Evolutionary conservation across 2,888 invertebrate genomes (phyloP).

Genomic region (Eulithis prunata): DNA sequence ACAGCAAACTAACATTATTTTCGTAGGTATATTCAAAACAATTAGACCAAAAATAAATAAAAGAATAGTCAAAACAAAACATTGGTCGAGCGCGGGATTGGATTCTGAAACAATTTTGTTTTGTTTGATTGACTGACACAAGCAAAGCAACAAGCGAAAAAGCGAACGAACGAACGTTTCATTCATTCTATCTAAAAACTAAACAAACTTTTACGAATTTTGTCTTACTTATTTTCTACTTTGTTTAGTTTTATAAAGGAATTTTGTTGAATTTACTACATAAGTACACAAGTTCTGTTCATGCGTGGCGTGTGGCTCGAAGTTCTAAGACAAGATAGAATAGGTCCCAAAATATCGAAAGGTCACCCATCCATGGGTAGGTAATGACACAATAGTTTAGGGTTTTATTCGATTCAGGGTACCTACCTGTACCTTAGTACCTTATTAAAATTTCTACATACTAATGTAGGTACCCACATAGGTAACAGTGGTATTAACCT

Average conservation of each 20-base stretch:
- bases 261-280: too few species aligned
- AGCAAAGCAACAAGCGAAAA: background rate
- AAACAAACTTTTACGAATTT: background rate
- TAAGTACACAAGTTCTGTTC: too few species aligned
- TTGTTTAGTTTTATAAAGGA: too few species aligned
- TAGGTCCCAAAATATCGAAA: too few species aligned
- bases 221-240: too few species aligned
- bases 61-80: conserved; percentile 9
- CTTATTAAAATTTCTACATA: background rate
- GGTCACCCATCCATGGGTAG: too few species aligned
- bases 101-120: conserved; percentile 44
- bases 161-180: background rate
- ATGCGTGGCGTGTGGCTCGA: too few species aligned
- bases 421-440: background rate
- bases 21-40: conserved; percentile 40
- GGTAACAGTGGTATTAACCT: conserved; percentile 24
- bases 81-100: background rate
- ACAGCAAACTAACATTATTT: conserved; percentile 52
- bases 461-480: background rate
- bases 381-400: too few species aligned
- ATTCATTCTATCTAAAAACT: background rate
- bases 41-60: conserved; percentile 10
- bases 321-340: too few species aligned
- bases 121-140: background rate
- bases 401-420: too few species aligned